Evolutionary conservation across 2,797 vertebrate species (phyloP).

Genomic region (Danio jaintianensis): DNA sequence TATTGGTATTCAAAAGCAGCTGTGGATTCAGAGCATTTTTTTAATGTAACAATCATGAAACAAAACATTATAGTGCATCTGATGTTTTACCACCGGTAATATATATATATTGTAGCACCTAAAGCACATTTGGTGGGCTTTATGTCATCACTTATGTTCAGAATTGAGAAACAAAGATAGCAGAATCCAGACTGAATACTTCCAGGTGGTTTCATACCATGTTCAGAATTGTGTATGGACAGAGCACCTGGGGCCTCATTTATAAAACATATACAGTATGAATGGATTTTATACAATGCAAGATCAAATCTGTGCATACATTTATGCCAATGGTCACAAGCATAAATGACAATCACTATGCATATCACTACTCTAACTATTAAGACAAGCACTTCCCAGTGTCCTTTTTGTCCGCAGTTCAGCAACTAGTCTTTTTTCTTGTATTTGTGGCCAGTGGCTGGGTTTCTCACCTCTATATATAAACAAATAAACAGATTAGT

Average conservation of each 20-base stretch:
- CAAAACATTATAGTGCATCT: not conserved
- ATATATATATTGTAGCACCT: not conserved
- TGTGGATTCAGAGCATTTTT: not conserved
- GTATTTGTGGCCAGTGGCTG: not conserved
- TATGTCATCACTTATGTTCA: not conserved
- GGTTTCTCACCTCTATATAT: slow-evolving; percentile 11
- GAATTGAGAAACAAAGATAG: not conserved
- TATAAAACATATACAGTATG: too few relatives aligned
- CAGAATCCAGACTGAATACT: not conserved
- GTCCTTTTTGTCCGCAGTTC: not conserved
- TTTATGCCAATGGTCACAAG: not conserved
- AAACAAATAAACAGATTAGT: slow-evolving; percentile 13
- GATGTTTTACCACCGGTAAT: not conserved
- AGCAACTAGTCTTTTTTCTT: not conserved
- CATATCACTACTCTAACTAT: not conserved
- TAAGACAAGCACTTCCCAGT: not conserved
- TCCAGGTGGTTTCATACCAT: not conserved
- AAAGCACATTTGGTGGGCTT: not conserved
- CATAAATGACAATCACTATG: not conserved
- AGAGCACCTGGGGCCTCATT: not conserved
- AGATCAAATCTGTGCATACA: too few relatives aligned
- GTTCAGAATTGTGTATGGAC: not conserved
- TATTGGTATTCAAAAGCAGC: not conserved
- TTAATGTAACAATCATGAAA: not conserved
- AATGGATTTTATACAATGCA: too few relatives aligned